A percentile compares a stretch with the other conserved stretches of the same genome.
Evolutionary conservation across 2,797 vertebrate genomes (phyloP).

Genomic region (Chrysocyon brachyurus): DNA sequence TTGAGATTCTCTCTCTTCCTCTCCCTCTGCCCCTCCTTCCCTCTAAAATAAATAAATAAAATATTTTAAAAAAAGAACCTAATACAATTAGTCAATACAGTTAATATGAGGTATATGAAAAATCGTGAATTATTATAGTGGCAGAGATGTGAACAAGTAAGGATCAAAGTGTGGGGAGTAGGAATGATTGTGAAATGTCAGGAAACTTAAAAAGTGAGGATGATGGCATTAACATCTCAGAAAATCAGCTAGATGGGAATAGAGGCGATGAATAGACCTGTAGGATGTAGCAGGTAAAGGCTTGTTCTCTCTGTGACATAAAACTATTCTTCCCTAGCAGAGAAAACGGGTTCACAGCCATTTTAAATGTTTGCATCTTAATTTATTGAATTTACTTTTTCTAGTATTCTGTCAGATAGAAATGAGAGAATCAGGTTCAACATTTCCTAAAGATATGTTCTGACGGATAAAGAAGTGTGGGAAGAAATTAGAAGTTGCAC

Average conservation of each 20-base stretch:
- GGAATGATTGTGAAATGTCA: neutral
- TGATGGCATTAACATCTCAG: neutral
- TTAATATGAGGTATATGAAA: neutral
- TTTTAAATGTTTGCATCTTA: constrained; percentile 47
- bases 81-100: neutral
- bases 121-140: neutral
- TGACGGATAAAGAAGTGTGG: constrained; percentile 6
- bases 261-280: neutral
- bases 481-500: neutral
- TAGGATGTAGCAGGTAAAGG: neutral
- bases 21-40: neutral
- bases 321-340: neutral
- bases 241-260: neutral
- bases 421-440: neutral
- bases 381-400: neutral
- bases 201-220: neutral
- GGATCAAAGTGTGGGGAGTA: neutral
- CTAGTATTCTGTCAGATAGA: neutral
- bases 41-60: neutral
- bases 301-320: neutral
- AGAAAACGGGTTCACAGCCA: neutral
- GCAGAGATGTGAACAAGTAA: neutral
- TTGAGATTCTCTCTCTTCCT: neutral
- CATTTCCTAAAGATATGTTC: constrained; percentile 8
- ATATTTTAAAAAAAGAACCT: neutral